These are phyloP conservation scores for Pollenia amentaria DNA, from an alignment of 2,888 invertebrate genomes.

Conservation along the genomic window DNA sequence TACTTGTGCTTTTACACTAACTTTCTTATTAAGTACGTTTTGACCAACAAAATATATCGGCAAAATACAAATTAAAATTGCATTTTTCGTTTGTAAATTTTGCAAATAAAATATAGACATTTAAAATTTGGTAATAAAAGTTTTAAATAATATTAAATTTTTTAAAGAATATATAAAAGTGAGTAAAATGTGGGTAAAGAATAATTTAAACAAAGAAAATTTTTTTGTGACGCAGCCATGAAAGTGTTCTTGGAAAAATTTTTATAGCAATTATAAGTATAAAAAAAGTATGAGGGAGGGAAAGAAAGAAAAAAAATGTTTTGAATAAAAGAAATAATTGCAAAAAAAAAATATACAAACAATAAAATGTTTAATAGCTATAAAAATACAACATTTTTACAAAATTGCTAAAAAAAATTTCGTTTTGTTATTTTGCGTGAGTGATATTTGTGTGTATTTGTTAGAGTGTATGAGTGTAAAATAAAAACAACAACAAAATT, in stretches of 20 bases:
- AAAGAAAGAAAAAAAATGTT: conserved; percentile 21
- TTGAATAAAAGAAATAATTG: conserved; percentile 2
- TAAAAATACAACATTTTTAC: conserved; percentile 5
- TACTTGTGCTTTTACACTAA: conserved; percentile 17
- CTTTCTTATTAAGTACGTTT: conserved; percentile 59
- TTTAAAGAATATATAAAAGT: conserved; percentile 45
- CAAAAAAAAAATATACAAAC: conserved; percentile 48
- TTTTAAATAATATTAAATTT: conserved; percentile 26
- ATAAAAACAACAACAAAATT: conserved; percentile 12
- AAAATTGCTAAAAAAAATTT: background rate
- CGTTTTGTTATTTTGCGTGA: conserved; percentile 4
- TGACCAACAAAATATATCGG: conserved; percentile 67
- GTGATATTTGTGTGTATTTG: background rate
- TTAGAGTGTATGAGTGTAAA: background rate
- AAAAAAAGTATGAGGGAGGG: conserved; percentile 22
- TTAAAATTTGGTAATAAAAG: conserved; percentile 11
- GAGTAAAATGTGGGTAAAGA: conserved; percentile 44
- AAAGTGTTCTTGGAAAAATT: conserved; percentile 65
- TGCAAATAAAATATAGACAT: conserved; percentile 35
- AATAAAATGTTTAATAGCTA: too few species aligned
- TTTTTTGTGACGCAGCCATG: conserved; percentile 55
- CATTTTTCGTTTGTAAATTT: conserved; percentile 42
- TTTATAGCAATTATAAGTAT: conserved; percentile 3
- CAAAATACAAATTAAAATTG: conserved; percentile 58
- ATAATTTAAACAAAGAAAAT: conserved; percentile 53